Evolutionary conservation across 2,888 invertebrate species (phyloP), one percentile per base, ranked within the genome.

Genomic region (Hemicrepidius hirtus): DNA sequence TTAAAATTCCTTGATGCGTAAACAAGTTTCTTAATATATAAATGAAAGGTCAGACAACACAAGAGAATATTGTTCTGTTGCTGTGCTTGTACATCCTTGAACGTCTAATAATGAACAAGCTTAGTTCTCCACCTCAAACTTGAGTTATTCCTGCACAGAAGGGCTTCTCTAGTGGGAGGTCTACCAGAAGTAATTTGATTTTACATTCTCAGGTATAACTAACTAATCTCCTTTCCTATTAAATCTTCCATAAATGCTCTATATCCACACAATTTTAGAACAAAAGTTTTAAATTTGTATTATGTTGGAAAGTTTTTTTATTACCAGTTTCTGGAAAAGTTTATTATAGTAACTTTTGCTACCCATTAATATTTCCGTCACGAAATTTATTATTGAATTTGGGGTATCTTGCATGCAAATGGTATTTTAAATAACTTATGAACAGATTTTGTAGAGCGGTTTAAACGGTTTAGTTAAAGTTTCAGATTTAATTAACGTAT

Each of bases 401-500:
- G 2, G 13, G 40, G 3, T 3, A 13, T 2, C 13, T 13, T 13
- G 1, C 40, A 40, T 13, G 2, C 3, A 13, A n/a, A 40, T n/a
- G n/a, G n/a, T 13, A 13, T 3, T n/a, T 13, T 13, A 13, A 40
- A 40, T 13, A 13, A 13, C 13, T 40, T 40, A 13, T 6, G n/a
- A 6, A 13, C n/a, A 13, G n/a, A n/a, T n/a, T 46, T 18, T 46
- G 18, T 2, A 18, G 46, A 16, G 10, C 20, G 12, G 7, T 13
- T 32, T 53, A 32, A 21, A 28, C 28, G 13, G 28, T 53, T 53
- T 28, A 53, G 53, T 53, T 32, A 37, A 16, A 57, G 57, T 57
- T 57, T 37, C 37, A 57, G 18, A 57, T 57, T 57, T 20, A 57
- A 57, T 57, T 57, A 57, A 18, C 37, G 35, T 13, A 57, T 57